These are phyloP conservation scores for Perizoma affinitatum DNA, from an alignment of 2,888 invertebrate genomes.

Conservation along the genomic window DNA sequence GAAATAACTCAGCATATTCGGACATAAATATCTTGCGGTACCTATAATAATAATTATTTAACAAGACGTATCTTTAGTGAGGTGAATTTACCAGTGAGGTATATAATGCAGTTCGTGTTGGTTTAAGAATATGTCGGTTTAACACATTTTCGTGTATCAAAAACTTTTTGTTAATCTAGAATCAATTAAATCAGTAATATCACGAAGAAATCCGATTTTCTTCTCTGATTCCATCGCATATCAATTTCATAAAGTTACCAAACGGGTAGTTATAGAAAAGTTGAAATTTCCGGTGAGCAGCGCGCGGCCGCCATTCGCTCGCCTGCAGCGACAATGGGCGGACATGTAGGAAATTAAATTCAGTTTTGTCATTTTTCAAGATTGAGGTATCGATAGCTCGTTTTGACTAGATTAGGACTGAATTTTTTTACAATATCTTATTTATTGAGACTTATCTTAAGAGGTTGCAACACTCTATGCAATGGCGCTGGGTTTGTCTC, in stretches of 20 bases:
- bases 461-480: too few species aligned
- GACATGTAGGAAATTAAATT: constrained; percentile 57
- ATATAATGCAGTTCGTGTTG: too few species aligned
- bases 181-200: background rate
- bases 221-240: constrained; percentile 28
- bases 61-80: too few species aligned
- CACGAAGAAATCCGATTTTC: constrained; percentile 24
- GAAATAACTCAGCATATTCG: background rate
- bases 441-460: too few species aligned
- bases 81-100: too few species aligned
- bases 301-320: constrained; percentile 38
- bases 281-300: constrained; percentile 57
- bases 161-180: background rate
- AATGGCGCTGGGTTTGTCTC: too few species aligned
- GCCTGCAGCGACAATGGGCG: constrained; percentile 34
- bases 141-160: background rate
- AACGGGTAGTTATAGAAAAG: constrained; percentile 53
- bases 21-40: background rate
- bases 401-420: background rate
- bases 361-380: constrained; percentile 24
- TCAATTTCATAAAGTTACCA: constrained; percentile 33
- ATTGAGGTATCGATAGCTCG: constrained; percentile 11
- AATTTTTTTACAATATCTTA: too few species aligned
- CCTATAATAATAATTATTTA: background rate
- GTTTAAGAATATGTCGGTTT: too few species aligned